These are phyloP conservation scores for Ophonus ardosiacus DNA, from an alignment of 2,888 invertebrate species.

Conservation along the genomic window DNA sequence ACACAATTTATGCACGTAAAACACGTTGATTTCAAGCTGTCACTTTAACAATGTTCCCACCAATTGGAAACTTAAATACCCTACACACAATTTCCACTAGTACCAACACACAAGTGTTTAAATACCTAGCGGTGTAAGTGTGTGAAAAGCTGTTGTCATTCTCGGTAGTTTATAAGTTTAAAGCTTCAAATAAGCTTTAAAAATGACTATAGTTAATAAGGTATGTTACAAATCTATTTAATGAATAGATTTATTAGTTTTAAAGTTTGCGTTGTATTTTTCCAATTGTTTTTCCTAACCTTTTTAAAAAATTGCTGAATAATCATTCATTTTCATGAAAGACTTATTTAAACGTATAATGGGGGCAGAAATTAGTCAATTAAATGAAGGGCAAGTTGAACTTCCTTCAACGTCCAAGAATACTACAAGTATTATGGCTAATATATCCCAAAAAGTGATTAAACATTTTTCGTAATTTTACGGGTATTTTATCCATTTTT, in stretches of 20 bases:
- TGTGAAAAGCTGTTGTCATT: conserved; percentile 32
- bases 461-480: not conserved
- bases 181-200: conserved; percentile 20
- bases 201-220: conserved; percentile 61
- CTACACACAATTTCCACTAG: not conserved
- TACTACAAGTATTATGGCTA: not conserved
- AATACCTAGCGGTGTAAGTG: not conserved
- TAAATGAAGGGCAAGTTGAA: conserved; percentile 29
- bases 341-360: conserved; percentile 18
- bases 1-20: not conserved
- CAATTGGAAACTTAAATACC: not conserved
- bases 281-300: conserved; percentile 59
- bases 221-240: conserved; percentile 1
- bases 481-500: not conserved
- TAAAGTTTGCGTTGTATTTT: not conserved
- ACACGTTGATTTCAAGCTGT: conserved; percentile 5
- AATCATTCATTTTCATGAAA: conserved; percentile 41
- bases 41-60: conserved; percentile 12
- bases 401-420: conserved; percentile 17
- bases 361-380: conserved; percentile 54
- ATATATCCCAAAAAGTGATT: conserved; percentile 25
- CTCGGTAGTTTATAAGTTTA: conserved; percentile 2
- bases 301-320: conserved; percentile 56
- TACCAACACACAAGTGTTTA: not conserved
- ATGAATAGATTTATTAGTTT: not conserved